Evolutionary conservation across 2,888 invertebrate species (phyloP), one percentile per base, ranked within the genome.

Genomic region (Drepanosiphum platanoidis): DNA sequence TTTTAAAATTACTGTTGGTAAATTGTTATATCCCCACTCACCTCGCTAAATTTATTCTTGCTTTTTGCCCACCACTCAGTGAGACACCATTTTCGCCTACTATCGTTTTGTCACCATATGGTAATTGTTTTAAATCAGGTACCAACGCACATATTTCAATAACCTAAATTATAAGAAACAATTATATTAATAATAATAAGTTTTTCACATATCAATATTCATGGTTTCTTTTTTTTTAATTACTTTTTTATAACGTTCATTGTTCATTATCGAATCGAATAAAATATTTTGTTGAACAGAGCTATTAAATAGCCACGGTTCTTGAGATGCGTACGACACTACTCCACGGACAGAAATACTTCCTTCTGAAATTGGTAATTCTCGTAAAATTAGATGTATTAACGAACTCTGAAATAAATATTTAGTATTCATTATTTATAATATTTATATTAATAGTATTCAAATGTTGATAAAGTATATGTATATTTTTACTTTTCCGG

Each of bases 221-320:
- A n/a, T 15, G 58, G 15, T 52, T 22, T 15, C 52, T 4, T 0
- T 42, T 22, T 27, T n/a, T 61, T 9, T 18, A 39, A 27, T 87
- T 34, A 92, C 91, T 89, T 93, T 91, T 86, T 92, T 91, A 88
- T 95, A 96, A 88, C 93, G 92, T 36, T 92, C 91, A 39, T 92
- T 91, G 88, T 94, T 94, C 93, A 93, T 94, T 87, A 92, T 91
- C 88, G 92, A 92, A 0, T 97, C 98, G 90, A 99, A 98, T 2
- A 97, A 90, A 87, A 99, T 96, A 90, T 99, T 99, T 88, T 98
- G 96, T 15, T 96, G 92, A 0, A 99, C 94, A 87, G 95, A 95
- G 89, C 94, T 94, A 80, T 93, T 93, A 88, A 95, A 95, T 0
- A 95, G 89, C 97, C 97, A 97, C 0, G 97, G 95, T 89, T 96